These are phyloP conservation scores for Lacerta bilineata DNA, from an alignment of 2,797 vertebrate genomes.

Conservation along the genomic window DNA sequence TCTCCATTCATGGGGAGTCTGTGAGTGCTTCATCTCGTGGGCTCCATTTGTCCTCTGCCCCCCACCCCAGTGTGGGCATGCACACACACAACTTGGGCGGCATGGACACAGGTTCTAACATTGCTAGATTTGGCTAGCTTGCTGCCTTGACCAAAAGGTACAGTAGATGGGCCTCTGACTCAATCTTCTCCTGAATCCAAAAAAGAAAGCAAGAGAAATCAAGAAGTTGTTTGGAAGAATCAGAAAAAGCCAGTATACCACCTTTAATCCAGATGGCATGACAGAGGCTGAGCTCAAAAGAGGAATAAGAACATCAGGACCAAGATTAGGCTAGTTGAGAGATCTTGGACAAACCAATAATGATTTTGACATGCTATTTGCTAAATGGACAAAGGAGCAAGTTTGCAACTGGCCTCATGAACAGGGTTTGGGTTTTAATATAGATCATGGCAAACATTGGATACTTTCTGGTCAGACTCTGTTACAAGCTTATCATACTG, in stretches of 20 bases:
- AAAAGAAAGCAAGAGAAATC: conserved; percentile 94
- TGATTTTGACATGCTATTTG: conserved; percentile 95
- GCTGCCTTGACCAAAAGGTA: conserved; percentile 83
- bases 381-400: conserved; percentile 96
- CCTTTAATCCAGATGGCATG: conserved; percentile 93
- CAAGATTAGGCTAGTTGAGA: conserved; percentile 95
- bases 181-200: conserved; percentile 89
- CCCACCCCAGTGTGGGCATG: too few species aligned
- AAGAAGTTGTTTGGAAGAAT: conserved; percentile 96
- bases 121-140: conserved; percentile 88
- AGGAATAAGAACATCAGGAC: conserved; percentile 94
- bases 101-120: too few species aligned
- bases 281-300: conserved; percentile 92
- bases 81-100: too few species aligned
- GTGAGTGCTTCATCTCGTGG: conserved; percentile 92
- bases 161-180: conserved; percentile 85
- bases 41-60: too few species aligned
- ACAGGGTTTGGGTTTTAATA: conserved; percentile 92
- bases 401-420: conserved; percentile 96
- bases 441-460: conserved; percentile 90
- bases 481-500: conserved; percentile 94
- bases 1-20: conserved; percentile 95
- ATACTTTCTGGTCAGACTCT: conserved; percentile 95
- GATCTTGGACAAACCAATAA: conserved; percentile 90
- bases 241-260: conserved; percentile 95